Evolutionary conservation across 2,888 invertebrate species (phyloP), one percentile per base, ranked within the genome.

Genomic region (Leptura quadrifasciata): DNA sequence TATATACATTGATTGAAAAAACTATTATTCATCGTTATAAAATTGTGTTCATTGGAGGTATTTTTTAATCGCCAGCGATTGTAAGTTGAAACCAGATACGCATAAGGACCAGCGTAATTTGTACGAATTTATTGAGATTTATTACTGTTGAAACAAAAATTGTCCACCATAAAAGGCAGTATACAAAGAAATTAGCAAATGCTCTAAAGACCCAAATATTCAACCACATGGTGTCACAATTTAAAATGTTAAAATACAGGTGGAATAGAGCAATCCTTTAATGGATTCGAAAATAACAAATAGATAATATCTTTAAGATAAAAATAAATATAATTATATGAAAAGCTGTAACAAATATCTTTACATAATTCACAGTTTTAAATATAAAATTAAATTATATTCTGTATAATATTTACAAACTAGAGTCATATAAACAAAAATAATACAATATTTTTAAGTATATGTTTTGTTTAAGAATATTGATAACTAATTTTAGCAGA

Each of bases 301-400:
- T 24, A 73, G 27, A 15, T 18, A 24, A 52, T 67, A 73, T 73
- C 73, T 73, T 73, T 73, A 67, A 73, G 73, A 73, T 73, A 73
- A 73, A 73, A 73, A 73, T 60, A 73, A 73, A 67, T 73, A 73
- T 73, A 54, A 47, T 72, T 65, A 31, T 65, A 73, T 73, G 31
- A 27, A 68, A 24, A 21, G 71, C 52, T 71, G 60, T 73, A 73
- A 73, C 73, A 67, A 64, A 72, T 64, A 60, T 67, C 60, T 73
- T 67, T 67, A 73, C 60, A 67, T 60, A 67, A 68, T 57, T 67
- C 73, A 58, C 60, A 47, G n/a, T 67, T 24, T 64, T 73, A 67
- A 58, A 60, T 64, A 73, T 60, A 64, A 73, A 65, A 57, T 65
- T 65, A 67, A 73, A 60, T 67, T 67, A 73, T 60, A 73, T 67